Conservation (phyloP, 2,797 vertebrate genomes). For the Parotocinclus haroldoi region DNA sequence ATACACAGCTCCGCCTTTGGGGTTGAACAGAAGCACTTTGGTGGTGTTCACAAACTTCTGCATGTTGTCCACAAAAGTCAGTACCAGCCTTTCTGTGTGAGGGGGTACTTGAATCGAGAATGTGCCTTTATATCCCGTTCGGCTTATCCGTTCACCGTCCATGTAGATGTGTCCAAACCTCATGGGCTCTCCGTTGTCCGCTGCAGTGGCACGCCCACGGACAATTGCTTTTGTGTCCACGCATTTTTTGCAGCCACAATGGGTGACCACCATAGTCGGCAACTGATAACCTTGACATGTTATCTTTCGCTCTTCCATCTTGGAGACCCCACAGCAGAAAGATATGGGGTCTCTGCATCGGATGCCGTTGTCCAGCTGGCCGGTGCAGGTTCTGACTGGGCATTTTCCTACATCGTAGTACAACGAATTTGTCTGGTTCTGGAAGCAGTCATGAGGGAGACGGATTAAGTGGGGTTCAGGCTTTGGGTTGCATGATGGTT, state of each 20-base stretch:
- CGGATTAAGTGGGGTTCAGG: constrained; percentile 84
- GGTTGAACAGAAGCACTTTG: constrained; percentile 91
- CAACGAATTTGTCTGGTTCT: constrained; percentile 84
- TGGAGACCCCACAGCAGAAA: constrained; percentile 89
- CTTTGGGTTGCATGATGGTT: constrained; percentile 77
- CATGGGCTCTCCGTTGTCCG: constrained; percentile 89
- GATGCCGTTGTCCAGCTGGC: constrained; percentile 82
- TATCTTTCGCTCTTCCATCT: constrained; percentile 80
- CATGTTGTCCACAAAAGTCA: constrained; percentile 94
- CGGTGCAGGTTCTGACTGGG: constrained; percentile 74
- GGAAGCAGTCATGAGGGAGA: constrained; percentile 91
- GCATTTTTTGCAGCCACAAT: constrained; percentile 90
- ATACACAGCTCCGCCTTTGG: constrained; percentile 87
- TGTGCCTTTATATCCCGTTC: constrained; percentile 95
- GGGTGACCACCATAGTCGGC: constrained; percentile 80
- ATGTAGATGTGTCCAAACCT: constrained; percentile 93
- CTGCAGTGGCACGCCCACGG: constrained; percentile 83
- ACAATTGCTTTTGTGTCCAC: constrained; percentile 82
- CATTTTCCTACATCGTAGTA: constrained; percentile 91
- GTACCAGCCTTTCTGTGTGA: constrained; percentile 85
- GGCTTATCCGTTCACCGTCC: constrained; percentile 83
- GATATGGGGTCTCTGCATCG: constrained; percentile 84
- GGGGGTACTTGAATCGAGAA: constrained; percentile 89
- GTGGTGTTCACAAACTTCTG: constrained; percentile 97
- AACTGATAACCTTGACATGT: constrained; percentile 84